Base-by-base conservation (phyloP, 2,888 invertebrate species). In the Scelioninae gen. 2 region DNA sequence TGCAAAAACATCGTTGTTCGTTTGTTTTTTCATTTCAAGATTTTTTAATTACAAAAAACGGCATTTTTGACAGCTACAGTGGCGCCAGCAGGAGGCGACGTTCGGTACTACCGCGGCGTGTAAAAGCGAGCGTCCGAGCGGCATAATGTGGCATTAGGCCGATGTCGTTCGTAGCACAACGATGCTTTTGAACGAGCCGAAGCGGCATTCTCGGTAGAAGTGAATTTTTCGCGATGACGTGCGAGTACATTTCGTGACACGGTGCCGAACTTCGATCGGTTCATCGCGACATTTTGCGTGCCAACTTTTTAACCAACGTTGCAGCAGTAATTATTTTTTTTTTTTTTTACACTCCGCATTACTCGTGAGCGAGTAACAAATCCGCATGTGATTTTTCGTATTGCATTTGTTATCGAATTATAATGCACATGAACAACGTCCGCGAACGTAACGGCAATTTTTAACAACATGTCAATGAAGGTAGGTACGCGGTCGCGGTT, bases 401-500 rank as follows among this genome's bases (percentile, higher is more conserved):
- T n/a, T n/a, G n/a, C n/a, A n/a, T n/a, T n/a, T n/a, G n/a, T n/a
- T n/a, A n/a, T n/a, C n/a, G n/a, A n/a, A 45, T 33, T 52, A 53
- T 50, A 63, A 70, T 70, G 61, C 18, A 22, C 16, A 52, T 13
- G 50, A n/a, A 11, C 18, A 28, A 28, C 11, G 1, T n/a, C 4
- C 4, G 19, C 15, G n/a, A 1, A 31, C 0, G 19, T 33, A 25
- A 43, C 19, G 18, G 11, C 19, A 60, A 43, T 35, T 57, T n/a
- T 37, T 57, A 48, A 31, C 63, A 73, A 13, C 65, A 73, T 73
- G 73, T 73, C 73, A 68, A 73, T 73, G 73, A 73, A 73, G 68
- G 73, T 73, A 58, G 64, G 71, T 58, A 39, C 11, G 43, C 7
- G n/a, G 6, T 2, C 16, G 11, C 18, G 4, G 16, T 39, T 16